These are phyloP conservation scores for Potorous gilbertii DNA, from an alignment of 2,797 vertebrate genomes.

Conservation along the genomic window DNA sequence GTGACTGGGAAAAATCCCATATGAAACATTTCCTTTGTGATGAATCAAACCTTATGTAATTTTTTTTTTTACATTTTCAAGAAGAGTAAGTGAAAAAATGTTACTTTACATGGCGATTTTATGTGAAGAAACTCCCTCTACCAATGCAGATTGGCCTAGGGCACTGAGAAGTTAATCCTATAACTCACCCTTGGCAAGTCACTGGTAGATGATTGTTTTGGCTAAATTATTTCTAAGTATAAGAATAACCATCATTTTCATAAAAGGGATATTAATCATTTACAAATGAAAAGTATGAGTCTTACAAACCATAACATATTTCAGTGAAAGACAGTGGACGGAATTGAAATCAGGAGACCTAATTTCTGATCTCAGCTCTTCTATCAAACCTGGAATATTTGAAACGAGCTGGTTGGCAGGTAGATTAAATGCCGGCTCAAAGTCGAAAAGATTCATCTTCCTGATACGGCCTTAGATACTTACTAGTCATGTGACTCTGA, in stretches of 20 bases:
- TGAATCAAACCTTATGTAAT: neutral
- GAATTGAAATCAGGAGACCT: neutral
- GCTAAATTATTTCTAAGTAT: neutral
- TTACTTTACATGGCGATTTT: neutral
- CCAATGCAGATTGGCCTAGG: neutral
- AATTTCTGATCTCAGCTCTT: neutral
- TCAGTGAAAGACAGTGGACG: neutral
- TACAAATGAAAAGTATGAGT: neutral
- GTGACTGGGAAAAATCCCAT: neutral
- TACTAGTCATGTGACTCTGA: neutral
- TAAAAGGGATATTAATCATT: neutral
- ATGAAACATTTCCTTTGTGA: neutral
- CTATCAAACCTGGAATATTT: neutral
- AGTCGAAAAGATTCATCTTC: neutral
- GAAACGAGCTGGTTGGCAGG: neutral
- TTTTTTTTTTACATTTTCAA: neutral
- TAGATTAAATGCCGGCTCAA: neutral
- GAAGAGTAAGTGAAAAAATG: neutral
- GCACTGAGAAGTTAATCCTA: neutral
- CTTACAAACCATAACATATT: neutral
- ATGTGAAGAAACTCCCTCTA: neutral
- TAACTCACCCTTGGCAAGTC: neutral
- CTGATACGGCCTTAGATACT: neutral
- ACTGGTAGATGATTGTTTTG: neutral
- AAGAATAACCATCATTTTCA: neutral